Base-by-base conservation (phyloP, 2,888 invertebrate species). In the Melieria picta region DNA sequence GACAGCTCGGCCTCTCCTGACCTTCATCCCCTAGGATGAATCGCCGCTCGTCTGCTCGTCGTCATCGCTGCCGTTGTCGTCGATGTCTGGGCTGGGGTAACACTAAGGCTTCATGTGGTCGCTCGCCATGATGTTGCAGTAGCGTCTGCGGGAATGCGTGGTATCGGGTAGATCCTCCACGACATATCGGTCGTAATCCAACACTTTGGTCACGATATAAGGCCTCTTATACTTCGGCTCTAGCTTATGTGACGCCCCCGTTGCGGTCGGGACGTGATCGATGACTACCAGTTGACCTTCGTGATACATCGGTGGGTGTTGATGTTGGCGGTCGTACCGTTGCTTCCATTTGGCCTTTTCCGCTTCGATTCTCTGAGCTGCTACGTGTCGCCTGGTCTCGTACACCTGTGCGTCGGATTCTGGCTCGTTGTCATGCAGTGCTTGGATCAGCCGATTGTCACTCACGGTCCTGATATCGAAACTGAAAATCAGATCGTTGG, bases 81-180 rank as follows among this genome's bases (percentile, higher is more conserved):
- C 30, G 30, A 30, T 30, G 30, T 30, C 30, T 30, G 30, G 30
- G 30, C 30, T 30, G 30, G 30, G 30, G 30, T 30, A 30, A 46
- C 71, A 74, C 74, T 72, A 74, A 0, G 72, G 71, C 7, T 74
- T 76, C 58, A 74, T 74, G n/a, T 76, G 71, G 13, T 76, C 72
- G 4, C 57, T 64, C 4, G 66, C 65, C 13, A 74, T 47, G 5
- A 76, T 65, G n/a, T 66, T 71, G 67, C 47, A 64, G 55, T 72
- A 75, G n/a, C 62, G 72, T 7, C 73, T 16, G 10, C 57, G 70
- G 5, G 13, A 69, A 3, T 48, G 11, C 5, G 62, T 57, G 7
- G 60, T 42, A 47, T 72, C 70, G 0, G 69, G 69, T 4, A 76
- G 48, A 45, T 75, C 73, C 43, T 76, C 74, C 0, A 73, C 66